phyloP scores from a whole-genome alignment of 2,797 vertebrate species.

The Jordanella pulchra region DNA sequence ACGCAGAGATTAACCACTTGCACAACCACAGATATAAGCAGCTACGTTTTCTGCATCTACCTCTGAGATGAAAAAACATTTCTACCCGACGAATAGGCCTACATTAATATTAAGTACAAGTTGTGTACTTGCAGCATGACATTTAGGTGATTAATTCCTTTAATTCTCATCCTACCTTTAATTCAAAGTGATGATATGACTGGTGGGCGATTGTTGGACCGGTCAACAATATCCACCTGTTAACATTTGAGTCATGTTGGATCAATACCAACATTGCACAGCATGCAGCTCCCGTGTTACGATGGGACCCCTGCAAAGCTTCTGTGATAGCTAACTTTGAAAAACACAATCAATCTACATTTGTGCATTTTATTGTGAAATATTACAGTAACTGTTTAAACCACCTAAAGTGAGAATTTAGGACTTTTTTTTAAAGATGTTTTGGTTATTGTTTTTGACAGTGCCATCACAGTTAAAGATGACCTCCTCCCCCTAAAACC shows the following conservation, averaged over 20 bases:
- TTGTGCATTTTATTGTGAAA: neutral
- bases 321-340: constrained; percentile 42
- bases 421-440: neutral
- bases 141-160: constrained; percentile 37
- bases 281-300: constrained; percentile 50
- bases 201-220: constrained; percentile 3
- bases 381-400: neutral
- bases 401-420: neutral
- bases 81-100: no score
- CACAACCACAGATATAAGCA: neutral
- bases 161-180: constrained; percentile 13
- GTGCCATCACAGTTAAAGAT: neutral
- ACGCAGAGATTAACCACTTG: neutral
- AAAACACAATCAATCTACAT: constrained; percentile 25
- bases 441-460: neutral
- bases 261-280: constrained; percentile 62
- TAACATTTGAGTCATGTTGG: constrained; percentile 83
- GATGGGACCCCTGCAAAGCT: constrained; percentile 37
- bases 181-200: constrained; percentile 36
- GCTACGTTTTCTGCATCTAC: neutral
- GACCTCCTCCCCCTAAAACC: constrained; percentile 38
- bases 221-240: constrained; percentile 44
- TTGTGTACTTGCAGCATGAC: constrained; percentile 25
- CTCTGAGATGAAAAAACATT: neutral
- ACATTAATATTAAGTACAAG: neutral